Conservation (phyloP, 2,888 invertebrate genomes). For the Caprella mutica region DNA sequence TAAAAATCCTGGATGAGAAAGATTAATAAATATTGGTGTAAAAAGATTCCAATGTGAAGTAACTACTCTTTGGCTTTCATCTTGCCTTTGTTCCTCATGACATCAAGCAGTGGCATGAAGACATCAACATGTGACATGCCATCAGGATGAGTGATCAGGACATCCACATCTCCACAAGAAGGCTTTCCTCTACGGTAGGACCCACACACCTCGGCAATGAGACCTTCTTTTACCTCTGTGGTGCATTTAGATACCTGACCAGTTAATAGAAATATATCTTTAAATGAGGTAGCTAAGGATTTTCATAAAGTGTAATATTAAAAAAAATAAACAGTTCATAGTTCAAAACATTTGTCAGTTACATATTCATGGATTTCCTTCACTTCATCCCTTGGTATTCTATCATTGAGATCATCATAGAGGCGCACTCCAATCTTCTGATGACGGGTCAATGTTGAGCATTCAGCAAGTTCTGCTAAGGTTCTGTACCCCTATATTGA, state of each 20-base stretch:
- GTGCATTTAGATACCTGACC: not conserved
- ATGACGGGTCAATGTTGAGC: conserved; percentile 40
- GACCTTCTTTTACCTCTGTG: conserved; percentile 37
- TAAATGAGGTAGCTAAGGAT: no score
- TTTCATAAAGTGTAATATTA: no score
- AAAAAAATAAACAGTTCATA: not conserved
- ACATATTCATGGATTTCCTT: conserved; percentile 40
- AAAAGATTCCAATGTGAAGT: not conserved
- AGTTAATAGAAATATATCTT: no score
- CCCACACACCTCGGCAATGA: conserved; percentile 43
- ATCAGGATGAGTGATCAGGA: conserved; percentile 44
- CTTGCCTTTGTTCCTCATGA: conserved; percentile 19
- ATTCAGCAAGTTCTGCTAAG: conserved; percentile 41
- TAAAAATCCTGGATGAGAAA: conserved; percentile 39
- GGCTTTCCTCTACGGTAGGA: conserved; percentile 44
- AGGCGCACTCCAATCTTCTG: conserved; percentile 44
- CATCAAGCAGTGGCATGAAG: conserved; percentile 17
- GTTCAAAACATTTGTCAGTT: not conserved
- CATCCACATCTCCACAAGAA: conserved; percentile 46
- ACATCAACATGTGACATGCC: conserved; percentile 22
- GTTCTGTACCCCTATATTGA: conserved; percentile 41
- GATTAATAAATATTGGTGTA: no score
- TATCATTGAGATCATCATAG: conserved; percentile 43
- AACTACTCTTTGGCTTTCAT: not conserved
- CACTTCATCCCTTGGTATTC: conserved; percentile 44